Conservation (phyloP, 2,888 invertebrate genomes). For the Girardia tigrina region DNA sequence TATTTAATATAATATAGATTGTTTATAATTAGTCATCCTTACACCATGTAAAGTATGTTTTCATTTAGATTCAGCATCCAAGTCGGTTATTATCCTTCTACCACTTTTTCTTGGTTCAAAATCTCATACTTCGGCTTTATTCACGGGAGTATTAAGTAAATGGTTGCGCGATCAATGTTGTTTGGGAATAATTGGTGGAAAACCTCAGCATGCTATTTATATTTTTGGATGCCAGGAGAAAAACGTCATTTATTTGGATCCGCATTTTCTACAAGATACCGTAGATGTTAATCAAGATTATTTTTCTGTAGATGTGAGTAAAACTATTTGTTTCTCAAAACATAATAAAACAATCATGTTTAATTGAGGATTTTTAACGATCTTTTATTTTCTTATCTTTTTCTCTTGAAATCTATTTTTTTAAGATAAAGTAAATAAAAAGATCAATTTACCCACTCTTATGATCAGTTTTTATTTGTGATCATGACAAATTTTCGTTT, state of each 20-base stretch:
- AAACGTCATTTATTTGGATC: slow-evolving; percentile 76
- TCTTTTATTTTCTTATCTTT: too few relatives aligned
- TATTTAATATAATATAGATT: too few relatives aligned
- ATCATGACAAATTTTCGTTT: too few relatives aligned
- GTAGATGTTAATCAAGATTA: slow-evolving; percentile 52
- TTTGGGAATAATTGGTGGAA: slow-evolving; percentile 78
- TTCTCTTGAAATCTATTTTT: too few relatives aligned
- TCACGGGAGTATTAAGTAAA: not conserved
- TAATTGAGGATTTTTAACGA: too few relatives aligned
- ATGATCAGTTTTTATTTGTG: too few relatives aligned
- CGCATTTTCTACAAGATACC: slow-evolving; percentile 80
- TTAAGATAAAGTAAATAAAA: too few relatives aligned
- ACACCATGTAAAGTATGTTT: too few relatives aligned
- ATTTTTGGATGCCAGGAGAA: slow-evolving; percentile 86
- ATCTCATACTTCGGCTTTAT: not conserved
- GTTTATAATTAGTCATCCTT: too few relatives aligned
- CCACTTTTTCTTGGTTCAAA: not conserved
- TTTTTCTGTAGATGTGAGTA: slow-evolving; percentile 21
- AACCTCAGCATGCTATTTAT: slow-evolving; percentile 78
- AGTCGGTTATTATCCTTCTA: not conserved
- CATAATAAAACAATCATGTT: too few relatives aligned
- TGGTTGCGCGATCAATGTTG: slow-evolving; percentile 64
- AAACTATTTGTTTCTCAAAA: too few relatives aligned
- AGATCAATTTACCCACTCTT: too few relatives aligned
- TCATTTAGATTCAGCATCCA: not conserved